Evolutionary conservation across 2,888 invertebrate genomes (phyloP).

Genomic region (Scaptodrosophila latifasciaeformis): DNA sequence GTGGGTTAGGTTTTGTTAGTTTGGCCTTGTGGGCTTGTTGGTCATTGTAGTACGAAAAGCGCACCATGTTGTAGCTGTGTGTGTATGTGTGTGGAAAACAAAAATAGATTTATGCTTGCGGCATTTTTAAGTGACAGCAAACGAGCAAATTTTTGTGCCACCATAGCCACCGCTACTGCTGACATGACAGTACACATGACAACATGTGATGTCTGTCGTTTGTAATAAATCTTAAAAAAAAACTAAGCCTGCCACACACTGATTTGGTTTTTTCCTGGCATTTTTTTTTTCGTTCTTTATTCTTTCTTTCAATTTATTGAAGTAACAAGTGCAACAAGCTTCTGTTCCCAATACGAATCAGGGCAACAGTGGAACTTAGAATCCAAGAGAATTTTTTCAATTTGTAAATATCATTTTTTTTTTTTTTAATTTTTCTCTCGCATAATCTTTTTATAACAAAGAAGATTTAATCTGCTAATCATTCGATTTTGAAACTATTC

Average conservation of each 20-base stretch:
- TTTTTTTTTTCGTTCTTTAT: conserved; percentile 6
- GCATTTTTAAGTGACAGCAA: conserved; percentile 60
- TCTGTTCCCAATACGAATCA: not conserved
- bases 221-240: conserved; percentile 61
- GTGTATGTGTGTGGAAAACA: no score
- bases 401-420: no score
- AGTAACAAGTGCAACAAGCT: not conserved
- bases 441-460: no score
- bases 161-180: conserved; percentile 18
- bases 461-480: no score
- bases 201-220: conserved; percentile 57
- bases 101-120: conserved; percentile 68
- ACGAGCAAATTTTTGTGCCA: conserved; percentile 50
- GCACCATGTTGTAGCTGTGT: conserved; percentile 35
- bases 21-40: conserved; percentile 5
- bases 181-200: conserved; percentile 50
- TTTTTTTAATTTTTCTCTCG: no score
- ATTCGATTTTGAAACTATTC: no score
- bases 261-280: conserved; percentile 38
- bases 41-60: conserved; percentile 11
- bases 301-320: conserved; percentile 7
- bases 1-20: not conserved
- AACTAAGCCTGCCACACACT: conserved; percentile 30
- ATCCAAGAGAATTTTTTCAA: no score
- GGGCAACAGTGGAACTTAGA: no score